These are phyloP conservation scores for Porites lobata DNA, from an alignment of 92 coral and sea anemone species.

Conservation along the genomic window DNA sequence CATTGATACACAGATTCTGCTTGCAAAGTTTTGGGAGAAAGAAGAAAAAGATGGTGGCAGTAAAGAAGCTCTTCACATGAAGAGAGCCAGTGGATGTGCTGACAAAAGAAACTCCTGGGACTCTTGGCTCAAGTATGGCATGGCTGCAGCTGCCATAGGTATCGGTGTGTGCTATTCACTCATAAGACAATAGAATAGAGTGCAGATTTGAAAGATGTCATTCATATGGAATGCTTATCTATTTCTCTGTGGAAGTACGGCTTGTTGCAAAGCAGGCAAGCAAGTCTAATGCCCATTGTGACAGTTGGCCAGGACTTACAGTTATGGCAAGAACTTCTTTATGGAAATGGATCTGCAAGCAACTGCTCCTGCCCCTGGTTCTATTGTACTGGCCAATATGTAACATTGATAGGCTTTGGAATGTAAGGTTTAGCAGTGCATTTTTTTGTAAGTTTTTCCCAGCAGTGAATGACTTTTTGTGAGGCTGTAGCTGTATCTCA, in stretches of 20 bases:
- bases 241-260: background rate
- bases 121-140: constrained; percentile 85
- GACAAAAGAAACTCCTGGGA: constrained; percentile 74
- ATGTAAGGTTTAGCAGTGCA: no score
- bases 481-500: no score
- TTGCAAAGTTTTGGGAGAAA: constrained; percentile 76
- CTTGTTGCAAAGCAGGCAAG: background rate
- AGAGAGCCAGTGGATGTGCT: constrained; percentile 47
- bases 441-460: no score
- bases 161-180: constrained; percentile 86
- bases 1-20: constrained; percentile 70
- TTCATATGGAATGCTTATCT: background rate
- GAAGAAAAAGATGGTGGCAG: constrained; percentile 65
- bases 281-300: no score
- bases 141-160: constrained; percentile 95
- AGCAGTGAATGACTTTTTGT: no score
- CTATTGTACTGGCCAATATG: no score
- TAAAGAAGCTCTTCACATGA: constrained; percentile 34
- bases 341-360: no score
- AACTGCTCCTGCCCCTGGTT: no score
- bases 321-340: no score
- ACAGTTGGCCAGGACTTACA: no score
- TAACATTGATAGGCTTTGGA: no score
- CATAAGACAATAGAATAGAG: constrained; percentile 54
- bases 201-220: background rate